Evolutionary conservation across 2,113 vertebrate species (phyloP), one percentile per base, ranked within the genome.

Genomic region (Monopterus albus): DNA sequence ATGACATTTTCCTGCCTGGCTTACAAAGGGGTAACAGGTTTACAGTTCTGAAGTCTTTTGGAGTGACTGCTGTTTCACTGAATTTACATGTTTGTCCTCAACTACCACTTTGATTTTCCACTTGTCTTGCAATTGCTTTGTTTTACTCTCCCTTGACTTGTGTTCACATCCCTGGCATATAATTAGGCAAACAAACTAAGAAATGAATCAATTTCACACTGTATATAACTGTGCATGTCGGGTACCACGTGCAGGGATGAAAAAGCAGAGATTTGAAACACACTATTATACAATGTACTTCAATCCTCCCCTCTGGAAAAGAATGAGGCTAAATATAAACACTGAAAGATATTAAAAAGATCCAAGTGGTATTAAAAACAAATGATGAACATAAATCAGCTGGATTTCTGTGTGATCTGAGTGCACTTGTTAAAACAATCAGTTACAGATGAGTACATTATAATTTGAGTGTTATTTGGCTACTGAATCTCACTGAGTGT

Each of bases 291-390:
- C 29, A 63, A 35, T 38, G 18, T 2, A 14, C 39, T 60, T 68
- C 46, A 66, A 71, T 75, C 45, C 46, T 45, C 35, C 14, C n/a
- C 1, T 40, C 26, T 61, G 20, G 36, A 25, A 59, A 29, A 35
- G 23, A 8, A 17, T 9, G 45, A 7, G n/a, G 17, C 13, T 45
- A 33, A 31, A 31, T 18, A 51, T 21, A 6, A 74, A 26, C 13
- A 23, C 50, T 42, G 26, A 67, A 8, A 50, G 23, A 50, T 72
- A 58, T 74, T 64, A 63, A 73, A 74, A 73, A 29, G 28, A 33
- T 25, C 5, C 12, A 28, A 18, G 20, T 20, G 42, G 17, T 20
- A n/a, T n/a, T n/a, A n/a, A n/a, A n/a, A n/a, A n/a, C n/a, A n/a
- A n/a, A n/a, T n/a, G n/a, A n/a, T n/a, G n/a, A n/a, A n/a, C n/a